Base-by-base conservation (phyloP, 2,888 invertebrate species). In the Drosophila demipolita region DNA sequence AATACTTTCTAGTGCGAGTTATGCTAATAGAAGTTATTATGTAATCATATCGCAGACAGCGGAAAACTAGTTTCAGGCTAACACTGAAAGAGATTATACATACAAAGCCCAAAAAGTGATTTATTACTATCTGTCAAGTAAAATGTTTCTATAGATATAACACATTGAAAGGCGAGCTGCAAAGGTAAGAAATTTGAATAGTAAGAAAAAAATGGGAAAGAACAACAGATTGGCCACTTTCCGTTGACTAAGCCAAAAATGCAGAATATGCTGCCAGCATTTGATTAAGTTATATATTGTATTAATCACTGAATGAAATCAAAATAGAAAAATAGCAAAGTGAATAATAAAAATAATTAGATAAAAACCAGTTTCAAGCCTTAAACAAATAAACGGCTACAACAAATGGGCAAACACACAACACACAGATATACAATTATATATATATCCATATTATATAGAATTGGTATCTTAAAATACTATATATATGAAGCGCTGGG, bases 291-390 rank as follows among this genome's bases (percentile, higher is more conserved):
- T 48, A 55, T 66, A 66, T 69, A 66, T 74, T 62, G 26, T 70
- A 60, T 74, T 70, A 73, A 82, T 65, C 73, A 65, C 60, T 40
- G 33, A 57, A 72, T 65, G 48, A 66, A 64, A 73, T 73, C 58
- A 67, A 63, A 29, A 70, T 63, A 67, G 66, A 75, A 66, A 60
- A 17, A 66, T 78, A 78, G 78, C 78, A 61, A 74, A 78, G 62
- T 77, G 62, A 63, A 65, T 66, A 77, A 70, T 71, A 78, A 73
- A 82, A 89, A 84, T 86, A 87, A 84, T 84, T 87, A 85, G 83
- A 83, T 74, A 86, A 84, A 79, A 86, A 86, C 85, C 83, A 73
- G 89, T 87, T 87, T 88, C 65, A 63, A 65, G 78, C 72, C 81
- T 80, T 80, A 77, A 80, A 80, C 81, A 84, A 82, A 85, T 78